phyloP scores from a whole-genome alignment of 2,888 invertebrate species.

The Melanargia galathea region DNA sequence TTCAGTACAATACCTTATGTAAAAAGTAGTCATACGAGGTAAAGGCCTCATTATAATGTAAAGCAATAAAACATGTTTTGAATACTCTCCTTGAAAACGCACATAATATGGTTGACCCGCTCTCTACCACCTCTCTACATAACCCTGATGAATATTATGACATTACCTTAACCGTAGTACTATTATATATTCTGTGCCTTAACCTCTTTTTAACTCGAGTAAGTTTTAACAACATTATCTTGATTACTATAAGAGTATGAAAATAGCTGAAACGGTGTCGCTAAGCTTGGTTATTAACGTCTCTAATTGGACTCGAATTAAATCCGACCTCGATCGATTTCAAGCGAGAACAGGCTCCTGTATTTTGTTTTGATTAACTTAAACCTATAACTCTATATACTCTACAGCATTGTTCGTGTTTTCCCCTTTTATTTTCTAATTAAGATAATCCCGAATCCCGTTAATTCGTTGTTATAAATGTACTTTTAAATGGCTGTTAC shows the following conservation, averaged over 20 bases:
- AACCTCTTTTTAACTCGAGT: not conserved
- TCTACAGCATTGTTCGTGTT: not conserved
- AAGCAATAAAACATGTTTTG: conserved; percentile 2
- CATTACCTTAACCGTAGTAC: too few species aligned
- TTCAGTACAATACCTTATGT: not conserved
- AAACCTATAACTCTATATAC: not conserved
- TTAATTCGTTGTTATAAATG: not conserved
- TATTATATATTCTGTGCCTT: too few species aligned
- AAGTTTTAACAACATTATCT: conserved; percentile 1
- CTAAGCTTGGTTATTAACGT: conserved; percentile 26
- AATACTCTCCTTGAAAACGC: conserved; percentile 9
- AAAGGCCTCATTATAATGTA: conserved; percentile 10
- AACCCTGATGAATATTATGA: too few species aligned
- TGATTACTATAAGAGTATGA: not conserved
- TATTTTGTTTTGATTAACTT: conserved; percentile 3
- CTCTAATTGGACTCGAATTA: conserved; percentile 31
- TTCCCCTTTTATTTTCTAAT: not conserved
- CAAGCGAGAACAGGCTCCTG: conserved; percentile 19
- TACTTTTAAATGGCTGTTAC: not conserved
- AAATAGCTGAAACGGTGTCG: conserved; percentile 24
- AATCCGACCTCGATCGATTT: conserved; percentile 25
- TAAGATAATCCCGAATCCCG: not conserved
- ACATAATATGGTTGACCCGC: not conserved
- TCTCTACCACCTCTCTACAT: not conserved
- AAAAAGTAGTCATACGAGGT: not conserved